Evolutionary conservation across 2,113 vertebrate genomes (phyloP), one percentile per base, ranked within the genome.

Genomic region (Chaenogobius annularis): DNA sequence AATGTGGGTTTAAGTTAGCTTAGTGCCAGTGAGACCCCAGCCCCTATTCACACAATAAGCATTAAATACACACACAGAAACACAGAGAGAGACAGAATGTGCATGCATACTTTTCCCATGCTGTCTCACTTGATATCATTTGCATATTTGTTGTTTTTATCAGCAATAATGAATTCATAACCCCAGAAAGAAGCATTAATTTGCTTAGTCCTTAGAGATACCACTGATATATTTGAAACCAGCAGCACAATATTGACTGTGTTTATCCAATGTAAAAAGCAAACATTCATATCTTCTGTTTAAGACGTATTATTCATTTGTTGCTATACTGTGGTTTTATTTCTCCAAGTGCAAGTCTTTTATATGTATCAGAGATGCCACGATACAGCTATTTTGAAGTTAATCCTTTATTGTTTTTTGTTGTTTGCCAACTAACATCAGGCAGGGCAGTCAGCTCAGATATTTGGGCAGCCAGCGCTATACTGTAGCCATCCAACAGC

Each of bases 121-220:
- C 69, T 44, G 2, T 75, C 75, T 68, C 65, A 54, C 50, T 66
- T 75, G 37, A 62, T 58, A 68, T 46, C 0, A 82, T 87, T 69
- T 80, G 66, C 81, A 80, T 83, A 78, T 50, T 68, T 48, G 70
- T 14, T 56, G 63, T 77, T 72, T 35, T 79, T 61, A 55, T 81
- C 66, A 77, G 66, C 63, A 58, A 67, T 79, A 78, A 75, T 85
- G 35, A 72, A 84, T 83, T 86, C 74, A 71, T 80, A 70, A 71
- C 56, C 23, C 55, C 10, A 50, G 56, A 75, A 59, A 77, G 26
- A 75, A 72, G 14, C 58, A 26, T 66, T 71, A 31, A 71, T 76
- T 72, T 80, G 69, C 74, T 67, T 66, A 43, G 44, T 87, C 72
- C 72, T 77, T 37, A 22, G 67, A 19, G 67, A 87, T 80, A 66